Base-by-base conservation (phyloP, 2,113 vertebrate species). In the Protomyctophum bolini region DNA sequence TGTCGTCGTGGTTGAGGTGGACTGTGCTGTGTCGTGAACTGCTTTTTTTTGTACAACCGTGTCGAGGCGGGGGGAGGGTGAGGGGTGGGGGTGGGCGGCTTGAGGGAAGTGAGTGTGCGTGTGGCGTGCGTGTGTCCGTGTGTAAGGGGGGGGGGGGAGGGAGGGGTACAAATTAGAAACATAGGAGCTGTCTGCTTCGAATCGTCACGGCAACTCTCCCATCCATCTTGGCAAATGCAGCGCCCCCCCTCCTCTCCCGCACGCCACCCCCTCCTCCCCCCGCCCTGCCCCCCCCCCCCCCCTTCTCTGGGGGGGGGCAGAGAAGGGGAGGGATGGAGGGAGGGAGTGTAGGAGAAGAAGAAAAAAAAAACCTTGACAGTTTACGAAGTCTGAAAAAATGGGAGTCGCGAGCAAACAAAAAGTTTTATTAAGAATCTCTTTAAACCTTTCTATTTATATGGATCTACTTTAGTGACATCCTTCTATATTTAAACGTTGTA, bases 401-500 rank as follows among this genome's bases (percentile, higher is more conserved):
- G 15, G 33, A 48, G 57, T 65, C 29, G 59, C 33, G 10, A 72
- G 58, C 76, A 65, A 79, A 77, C 64, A 79, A 75, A 33, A 29
- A 71, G 72, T 84, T 91, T 93, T 90, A 88, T 84, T 83, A 89
- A 87, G 82, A 88, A 84, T 91, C 88, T 81, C 66, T 91, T 88
- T 77, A 76, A 79, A 90, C 80, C 82, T 88, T 91, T 90, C 84
- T 91, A 89, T 90, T 91, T 90, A 83, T 89, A 91, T 83, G 77
- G 83, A 88, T 85, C 82, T 81, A 88, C 87, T 90, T 91, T 85
- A 88, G 80, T 87, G 84, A 88, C 83, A 85, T 91, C 87, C 86
- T 89, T 92, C 84, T 91, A 87, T 90, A 93, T 90, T 90, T 89
- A 89, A 89, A 91, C 88, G 57, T 91, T 92, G 86, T 92, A 91